phyloP scores from a whole-genome alignment of 2,113 vertebrate species.

The Phrynosoma blainvillii region DNA sequence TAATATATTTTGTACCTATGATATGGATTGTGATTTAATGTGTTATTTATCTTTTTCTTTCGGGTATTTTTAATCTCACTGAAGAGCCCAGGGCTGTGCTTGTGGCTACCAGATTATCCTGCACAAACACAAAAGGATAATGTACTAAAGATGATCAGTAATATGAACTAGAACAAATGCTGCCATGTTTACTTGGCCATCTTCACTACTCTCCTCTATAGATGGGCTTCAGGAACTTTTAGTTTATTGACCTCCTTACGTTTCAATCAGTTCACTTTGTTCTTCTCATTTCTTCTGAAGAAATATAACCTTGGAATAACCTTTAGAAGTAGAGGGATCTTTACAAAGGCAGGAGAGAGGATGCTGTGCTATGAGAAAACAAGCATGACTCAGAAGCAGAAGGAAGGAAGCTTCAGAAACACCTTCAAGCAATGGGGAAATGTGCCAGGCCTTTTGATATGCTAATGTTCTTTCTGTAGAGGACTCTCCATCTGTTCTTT shows the following conservation, averaged over 20 bases:
- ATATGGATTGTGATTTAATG: not conserved
- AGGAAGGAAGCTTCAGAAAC: slow-evolving; percentile 52
- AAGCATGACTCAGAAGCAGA: slow-evolving; percentile 59
- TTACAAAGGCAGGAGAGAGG: slow-evolving; percentile 43
- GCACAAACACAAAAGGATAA: slow-evolving; percentile 1
- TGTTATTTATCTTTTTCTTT: not conserved
- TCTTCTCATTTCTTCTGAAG: slow-evolving; percentile 27
- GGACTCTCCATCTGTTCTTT: slow-evolving; percentile 65
- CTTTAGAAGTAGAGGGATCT: slow-evolving; percentile 48
- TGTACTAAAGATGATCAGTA: slow-evolving; percentile 48
- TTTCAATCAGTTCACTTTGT: slow-evolving; percentile 26
- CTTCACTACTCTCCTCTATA: accelerated
- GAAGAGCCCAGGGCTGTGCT: slow-evolving; percentile 5
- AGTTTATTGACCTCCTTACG: slow-evolving; percentile 14
- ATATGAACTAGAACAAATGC: slow-evolving; percentile 46
- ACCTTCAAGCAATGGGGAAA: slow-evolving; percentile 57
- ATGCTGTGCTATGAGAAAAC: slow-evolving; percentile 47
- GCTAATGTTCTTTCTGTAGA: slow-evolving; percentile 53
- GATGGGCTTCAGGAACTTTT: slow-evolving; percentile 32
- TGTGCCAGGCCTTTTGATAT: slow-evolving; percentile 59
- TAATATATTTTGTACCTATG: not conserved
- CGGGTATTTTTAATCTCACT: not conserved
- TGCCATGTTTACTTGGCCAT: not conserved
- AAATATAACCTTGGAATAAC: slow-evolving; percentile 46
- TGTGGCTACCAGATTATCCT: not conserved